Evolutionary conservation across 2,888 invertebrate genomes (phyloP), one percentile per base, ranked within the genome.

Genomic region (Heliconius erato): DNA sequence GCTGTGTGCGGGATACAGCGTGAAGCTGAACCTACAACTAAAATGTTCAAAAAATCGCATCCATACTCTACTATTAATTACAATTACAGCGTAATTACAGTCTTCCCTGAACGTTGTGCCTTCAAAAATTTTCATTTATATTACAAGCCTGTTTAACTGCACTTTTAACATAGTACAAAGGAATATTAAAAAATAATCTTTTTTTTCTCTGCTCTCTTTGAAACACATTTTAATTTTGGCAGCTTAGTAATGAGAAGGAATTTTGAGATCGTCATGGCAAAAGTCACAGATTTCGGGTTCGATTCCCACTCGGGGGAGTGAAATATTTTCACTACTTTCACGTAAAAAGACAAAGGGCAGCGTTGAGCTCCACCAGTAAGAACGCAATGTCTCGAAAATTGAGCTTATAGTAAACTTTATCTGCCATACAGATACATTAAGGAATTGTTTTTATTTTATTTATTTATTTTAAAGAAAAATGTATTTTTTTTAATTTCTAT

Each of bases 181-280:
- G 40, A 59, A 77, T 77, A 81, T 81, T 81, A 77, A 77, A 77
- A 76, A 68, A 54, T 69, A 59, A 49, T 28, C 68, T 59, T 68
- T 65, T 74, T 40, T 68, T 68, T 54, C 32, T 69, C 32, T 68
- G 11, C 32, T 74, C 79, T 74, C 35, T 79, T 74, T 76, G 77
- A 69, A 79, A 78, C 65, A 65, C 79, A 59, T 65, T 84, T 77
- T 82, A 84, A 85, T 85, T 83, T 84, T 32, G 80, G 59, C 79
- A 69, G 81, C 59, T 79, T 65, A 67, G 44, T 40, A 59, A 81
- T 59, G 77, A 63, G 59, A 59, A 85, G 44, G 84, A 86, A 84
- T 84, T 84, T n/a, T 3, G n/a, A 63, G 12, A n/a, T 23, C 4
- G 11, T 63, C 11, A 11, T n/a, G n/a, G 4, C 63, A 23, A 63